Evolutionary conservation across 1,140 invertebrate species (phyloP).

Genomic region (Arctopsyche grandis): DNA sequence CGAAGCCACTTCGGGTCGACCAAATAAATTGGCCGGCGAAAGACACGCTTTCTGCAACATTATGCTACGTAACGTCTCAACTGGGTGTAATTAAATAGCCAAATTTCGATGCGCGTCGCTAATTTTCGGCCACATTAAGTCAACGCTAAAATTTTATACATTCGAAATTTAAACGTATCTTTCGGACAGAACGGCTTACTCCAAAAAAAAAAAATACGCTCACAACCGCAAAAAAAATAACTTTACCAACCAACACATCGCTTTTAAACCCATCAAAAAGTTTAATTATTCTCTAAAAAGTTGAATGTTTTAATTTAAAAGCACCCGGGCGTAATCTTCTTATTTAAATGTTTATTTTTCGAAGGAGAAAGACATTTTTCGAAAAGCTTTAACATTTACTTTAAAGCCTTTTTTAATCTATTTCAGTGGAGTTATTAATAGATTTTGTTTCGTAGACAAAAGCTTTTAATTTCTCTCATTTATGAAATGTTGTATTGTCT

Average conservation of each 20-base stretch:
- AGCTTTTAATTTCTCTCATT: neutral
- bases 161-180: too few relatives aligned
- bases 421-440: neutral
- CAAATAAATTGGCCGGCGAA: neutral
- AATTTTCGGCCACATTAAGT: too few relatives aligned
- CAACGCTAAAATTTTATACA: too few relatives aligned
- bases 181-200: too few relatives aligned
- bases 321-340: conserved; percentile 21
- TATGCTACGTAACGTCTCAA: conserved; percentile 8
- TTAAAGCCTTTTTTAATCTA: neutral
- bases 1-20: neutral
- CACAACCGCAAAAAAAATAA: too few relatives aligned
- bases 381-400: neutral
- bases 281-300: conserved; percentile 17
- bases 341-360: conserved; percentile 4
- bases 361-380: neutral
- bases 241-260: too few relatives aligned
- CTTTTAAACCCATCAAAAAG: neutral
- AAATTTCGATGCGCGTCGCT: too few relatives aligned
- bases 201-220: too few relatives aligned
- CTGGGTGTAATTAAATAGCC: neutral
- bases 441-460: neutral
- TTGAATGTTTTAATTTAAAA: conserved; percentile 32
- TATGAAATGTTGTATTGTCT: too few relatives aligned
- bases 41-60: neutral